Evolutionary conservation across 1,140 invertebrate genomes (phyloP), one percentile per base, ranked within the genome.

Genomic region (Solenopsis invicta): DNA sequence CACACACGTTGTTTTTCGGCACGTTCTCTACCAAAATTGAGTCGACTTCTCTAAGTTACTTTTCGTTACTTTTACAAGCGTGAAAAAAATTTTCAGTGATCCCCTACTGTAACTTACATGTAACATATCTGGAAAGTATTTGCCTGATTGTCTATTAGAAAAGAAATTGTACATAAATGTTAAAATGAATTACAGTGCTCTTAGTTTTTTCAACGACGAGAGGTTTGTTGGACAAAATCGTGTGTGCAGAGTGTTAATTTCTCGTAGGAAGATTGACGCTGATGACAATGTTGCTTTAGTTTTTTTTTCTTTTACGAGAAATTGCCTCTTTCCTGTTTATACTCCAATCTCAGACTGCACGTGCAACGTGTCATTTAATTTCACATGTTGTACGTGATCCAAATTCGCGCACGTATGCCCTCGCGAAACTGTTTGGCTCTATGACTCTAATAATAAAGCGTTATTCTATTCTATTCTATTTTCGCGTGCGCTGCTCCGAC

Each of bases 391-490:
- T 37, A 37, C 9, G 64, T 48, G 41, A 61, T 82, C 52, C 48
- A 61, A 72, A 74, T 82, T 61, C 18, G 16, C 41, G 13, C 67
- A 16, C 10, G 41, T n/a, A 16, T 6, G 41, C 16, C 13, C n/a
- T 41, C 13, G 41, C 5, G n/a, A 16, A 61, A 37, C n/a, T 21
- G n/a, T 54, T 54, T 37, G 18, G 6, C 59, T 62, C 10, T 45
- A n/a, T 71, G 18, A 37, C 10, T 56, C 66, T 71, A 81, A 81
- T 82, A 82, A 82, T 82, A 82, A 82, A 74, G 18, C 54, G 37
- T 74, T 45, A 69, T 71, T 71, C 52, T 81, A 78, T 66, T 76
- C 18, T 69, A 74, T 59, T 74, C 80, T 82, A 74, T 82, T 82
- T 82, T 12, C 41, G 24, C 66, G 41, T 41, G 37, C 34, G 34